phyloP scores from a whole-genome alignment of 53 echinoderm and acorn worm species.

The Mesocentrotus franciscanus region DNA sequence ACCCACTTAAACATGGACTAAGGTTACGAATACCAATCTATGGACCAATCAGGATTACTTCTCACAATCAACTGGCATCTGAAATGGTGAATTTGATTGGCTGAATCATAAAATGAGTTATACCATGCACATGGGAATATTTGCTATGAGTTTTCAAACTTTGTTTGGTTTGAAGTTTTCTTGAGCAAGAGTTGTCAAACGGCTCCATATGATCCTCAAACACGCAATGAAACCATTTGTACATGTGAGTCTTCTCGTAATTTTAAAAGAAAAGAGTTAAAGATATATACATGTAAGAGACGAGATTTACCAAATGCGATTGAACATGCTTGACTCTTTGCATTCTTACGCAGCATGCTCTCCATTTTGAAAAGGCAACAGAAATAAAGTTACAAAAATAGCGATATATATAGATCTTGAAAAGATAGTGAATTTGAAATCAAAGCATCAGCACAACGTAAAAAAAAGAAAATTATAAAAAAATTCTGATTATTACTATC shows the following conservation, averaged over 20 bases:
- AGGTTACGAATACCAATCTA: background rate
- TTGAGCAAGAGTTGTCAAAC: background rate
- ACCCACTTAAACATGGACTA: too few species aligned
- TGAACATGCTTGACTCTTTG: background rate
- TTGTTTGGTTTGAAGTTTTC: background rate
- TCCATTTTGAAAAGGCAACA: conserved; percentile 16
- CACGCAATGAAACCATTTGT: background rate
- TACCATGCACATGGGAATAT: background rate
- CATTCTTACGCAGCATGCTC: background rate
- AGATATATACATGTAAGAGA: conserved; percentile 5
- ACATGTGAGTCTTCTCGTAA: background rate
- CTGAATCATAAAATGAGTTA: background rate
- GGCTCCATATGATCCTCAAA: background rate
- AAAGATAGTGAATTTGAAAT: background rate
- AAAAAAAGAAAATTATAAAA: background rate
- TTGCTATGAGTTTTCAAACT: background rate
- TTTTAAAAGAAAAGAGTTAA: background rate
- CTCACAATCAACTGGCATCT: background rate
- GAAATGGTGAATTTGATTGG: background rate
- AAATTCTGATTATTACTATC: conserved; percentile 13
- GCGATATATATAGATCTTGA: conserved; percentile 60
- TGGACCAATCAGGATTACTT: background rate
- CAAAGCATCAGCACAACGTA: conserved; percentile 4
- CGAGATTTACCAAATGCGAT: background rate
- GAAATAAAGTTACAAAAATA: conserved; percentile 67